Conservation (phyloP, 1,140 invertebrate species). For the Ditylenchus dipsaci region DNA sequence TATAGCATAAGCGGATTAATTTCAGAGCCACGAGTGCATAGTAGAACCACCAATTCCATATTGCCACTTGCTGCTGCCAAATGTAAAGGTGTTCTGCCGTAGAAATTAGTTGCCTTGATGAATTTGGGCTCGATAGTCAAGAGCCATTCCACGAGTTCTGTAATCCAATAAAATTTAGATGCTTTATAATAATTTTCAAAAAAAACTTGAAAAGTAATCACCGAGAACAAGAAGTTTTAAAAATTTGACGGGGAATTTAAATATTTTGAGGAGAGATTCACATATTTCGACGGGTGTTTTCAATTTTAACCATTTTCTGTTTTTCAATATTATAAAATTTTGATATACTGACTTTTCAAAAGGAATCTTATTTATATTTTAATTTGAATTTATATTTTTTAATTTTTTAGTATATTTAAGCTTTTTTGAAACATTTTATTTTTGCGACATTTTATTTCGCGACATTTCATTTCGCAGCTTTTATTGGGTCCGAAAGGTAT, state of each 20-base stretch:
- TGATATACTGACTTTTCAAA: too few species aligned
- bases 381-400: slow-evolving; percentile 3
- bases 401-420: too few species aligned
- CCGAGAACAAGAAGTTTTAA: too few species aligned
- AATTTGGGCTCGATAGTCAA: slow-evolving; percentile 74
- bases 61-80: slow-evolving; percentile 89
- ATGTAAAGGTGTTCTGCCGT: slow-evolving; percentile 84
- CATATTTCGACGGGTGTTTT: too few species aligned
- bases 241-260: too few species aligned
- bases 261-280: too few species aligned
- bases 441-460: too few species aligned
- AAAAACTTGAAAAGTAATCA: slow-evolving; percentile 10
- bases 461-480: too few species aligned
- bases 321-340: too few species aligned
- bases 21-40: slow-evolving; percentile 58
- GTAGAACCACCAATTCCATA: slow-evolving; percentile 76
- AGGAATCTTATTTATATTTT: not conserved
- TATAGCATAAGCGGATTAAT: slow-evolving; percentile 60
- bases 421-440: too few species aligned
- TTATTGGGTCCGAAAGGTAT: too few species aligned
- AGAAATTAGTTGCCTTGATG: slow-evolving; percentile 81
- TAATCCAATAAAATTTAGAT: slow-evolving; percentile 11
- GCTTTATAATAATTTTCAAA: slow-evolving; percentile 6
- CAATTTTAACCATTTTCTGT: too few species aligned
- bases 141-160: slow-evolving; percentile 67